Conservation (phyloP, 2,888 invertebrate genomes). For the Hedya salicella region DNA sequence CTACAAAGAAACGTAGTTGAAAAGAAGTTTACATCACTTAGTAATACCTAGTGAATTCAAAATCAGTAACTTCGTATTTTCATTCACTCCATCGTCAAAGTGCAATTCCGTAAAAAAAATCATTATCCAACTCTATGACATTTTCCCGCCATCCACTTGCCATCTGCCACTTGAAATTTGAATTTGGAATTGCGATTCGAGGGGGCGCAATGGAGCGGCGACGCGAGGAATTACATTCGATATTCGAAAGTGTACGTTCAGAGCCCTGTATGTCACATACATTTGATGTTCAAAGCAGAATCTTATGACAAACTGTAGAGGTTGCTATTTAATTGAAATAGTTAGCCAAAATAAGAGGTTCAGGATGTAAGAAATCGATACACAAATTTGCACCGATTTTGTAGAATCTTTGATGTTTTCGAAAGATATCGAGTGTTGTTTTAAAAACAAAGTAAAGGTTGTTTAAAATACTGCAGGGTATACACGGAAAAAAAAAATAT, state of each 20-base stretch:
- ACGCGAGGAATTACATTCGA: conserved; percentile 42
- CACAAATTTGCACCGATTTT: conserved; percentile 43
- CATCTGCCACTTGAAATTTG: conserved; percentile 43
- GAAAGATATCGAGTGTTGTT: conserved; percentile 32
- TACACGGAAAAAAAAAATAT: too few relatives aligned
- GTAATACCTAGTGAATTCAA: too few relatives aligned
- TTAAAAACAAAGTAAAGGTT: conserved; percentile 25
- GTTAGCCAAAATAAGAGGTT: conserved; percentile 1
- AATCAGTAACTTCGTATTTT: conserved; percentile 2
- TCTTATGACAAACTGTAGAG: not conserved
- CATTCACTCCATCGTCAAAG: conserved; percentile 8
- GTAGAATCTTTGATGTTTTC: conserved; percentile 41
- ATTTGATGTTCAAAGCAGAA: not conserved
- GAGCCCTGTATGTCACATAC: not conserved
- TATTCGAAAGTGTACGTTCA: conserved; percentile 10
- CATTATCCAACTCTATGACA: conserved; percentile 27
- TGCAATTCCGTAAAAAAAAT: conserved; percentile 35
- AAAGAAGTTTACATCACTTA: too few relatives aligned
- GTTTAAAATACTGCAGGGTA: conserved; percentile 14
- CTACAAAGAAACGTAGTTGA: too few relatives aligned
- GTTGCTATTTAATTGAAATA: not conserved
- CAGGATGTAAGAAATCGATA: conserved; percentile 20
- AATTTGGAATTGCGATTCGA: conserved; percentile 38
- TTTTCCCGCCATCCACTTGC: conserved; percentile 41
- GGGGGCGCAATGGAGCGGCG: conserved; percentile 35